Evolutionary conservation across 2,113 vertebrate genomes (phyloP).

Genomic region (Oxyura jamaicensis): DNA sequence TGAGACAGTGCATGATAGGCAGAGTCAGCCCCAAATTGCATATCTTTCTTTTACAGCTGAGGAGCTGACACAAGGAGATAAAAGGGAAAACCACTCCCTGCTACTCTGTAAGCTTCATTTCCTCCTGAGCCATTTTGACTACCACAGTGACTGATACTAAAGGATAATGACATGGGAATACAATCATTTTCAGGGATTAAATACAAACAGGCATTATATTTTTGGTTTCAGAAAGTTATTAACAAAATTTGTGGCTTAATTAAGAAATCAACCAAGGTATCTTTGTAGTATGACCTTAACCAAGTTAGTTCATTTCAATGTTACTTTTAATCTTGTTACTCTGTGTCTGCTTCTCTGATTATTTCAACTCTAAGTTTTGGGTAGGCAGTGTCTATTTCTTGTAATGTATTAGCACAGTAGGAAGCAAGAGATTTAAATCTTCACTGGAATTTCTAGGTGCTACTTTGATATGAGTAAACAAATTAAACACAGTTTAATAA

Average conservation of each 20-base stretch:
- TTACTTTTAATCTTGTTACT: not conserved
- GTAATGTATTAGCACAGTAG: not conserved
- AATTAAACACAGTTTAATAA: not conserved
- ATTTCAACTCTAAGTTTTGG: not conserved
- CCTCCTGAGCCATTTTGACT: not conserved
- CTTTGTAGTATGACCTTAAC: not conserved
- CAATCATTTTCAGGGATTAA: not conserved
- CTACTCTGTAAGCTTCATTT: not conserved
- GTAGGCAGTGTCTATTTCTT: not conserved
- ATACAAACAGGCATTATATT: not conserved
- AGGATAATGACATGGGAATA: not conserved
- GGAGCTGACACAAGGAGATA: not conserved
- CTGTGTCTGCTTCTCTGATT: not conserved
- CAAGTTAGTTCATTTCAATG: not conserved
- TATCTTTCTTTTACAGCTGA: not conserved
- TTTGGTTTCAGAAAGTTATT: not conserved
- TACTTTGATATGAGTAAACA: not conserved
- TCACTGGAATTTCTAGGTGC: not conserved
- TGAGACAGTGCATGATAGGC: not conserved
- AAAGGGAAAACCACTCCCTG: not conserved
- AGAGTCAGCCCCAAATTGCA: not conserved
- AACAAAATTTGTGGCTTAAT: not conserved
- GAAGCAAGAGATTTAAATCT: not conserved
- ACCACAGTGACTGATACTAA: not conserved
- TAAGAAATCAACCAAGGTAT: not conserved